These are phyloP conservation scores for Julus scandinavius DNA, from an alignment of 2,888 invertebrate genomes.

Conservation along the genomic window DNA sequence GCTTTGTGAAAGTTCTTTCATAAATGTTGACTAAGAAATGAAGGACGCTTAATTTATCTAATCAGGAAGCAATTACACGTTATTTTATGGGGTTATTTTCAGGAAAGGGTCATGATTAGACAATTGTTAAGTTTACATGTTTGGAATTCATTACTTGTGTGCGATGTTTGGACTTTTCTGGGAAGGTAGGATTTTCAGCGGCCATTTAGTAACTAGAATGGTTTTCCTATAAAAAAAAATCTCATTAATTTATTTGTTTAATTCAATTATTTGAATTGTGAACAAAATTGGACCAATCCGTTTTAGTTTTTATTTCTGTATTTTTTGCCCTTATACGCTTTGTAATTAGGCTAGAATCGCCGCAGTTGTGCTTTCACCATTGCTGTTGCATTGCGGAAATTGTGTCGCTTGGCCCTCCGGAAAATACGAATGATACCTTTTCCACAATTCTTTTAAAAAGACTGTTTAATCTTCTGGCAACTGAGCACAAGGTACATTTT, in stretches of 20 bases:
- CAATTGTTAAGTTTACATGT: background rate
- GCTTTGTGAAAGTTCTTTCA: no score
- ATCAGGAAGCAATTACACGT: no score
- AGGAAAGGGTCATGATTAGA: background rate
- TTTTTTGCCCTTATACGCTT: background rate
- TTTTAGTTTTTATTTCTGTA: background rate
- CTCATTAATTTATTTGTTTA: no score
- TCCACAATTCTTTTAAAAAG: background rate
- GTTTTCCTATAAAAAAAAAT: no score
- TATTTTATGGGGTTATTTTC: background rate
- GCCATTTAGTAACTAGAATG: background rate
- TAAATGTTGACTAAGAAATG: no score
- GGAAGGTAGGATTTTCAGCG: background rate
- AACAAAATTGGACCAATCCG: background rate
- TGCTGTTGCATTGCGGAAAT: background rate
- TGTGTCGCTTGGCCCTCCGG: background rate
- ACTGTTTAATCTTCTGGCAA: background rate
- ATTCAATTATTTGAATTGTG: no score
- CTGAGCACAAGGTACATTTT: background rate
- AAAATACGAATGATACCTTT: background rate
- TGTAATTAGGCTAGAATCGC: background rate
- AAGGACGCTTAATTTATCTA: no score
- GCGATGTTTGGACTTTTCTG: conserved; percentile 20
- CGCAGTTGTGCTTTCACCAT: background rate
- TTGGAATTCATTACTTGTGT: background rate